Base-by-base conservation (phyloP, 2,113 vertebrate species). In the Gracilinanus agilis region DNA sequence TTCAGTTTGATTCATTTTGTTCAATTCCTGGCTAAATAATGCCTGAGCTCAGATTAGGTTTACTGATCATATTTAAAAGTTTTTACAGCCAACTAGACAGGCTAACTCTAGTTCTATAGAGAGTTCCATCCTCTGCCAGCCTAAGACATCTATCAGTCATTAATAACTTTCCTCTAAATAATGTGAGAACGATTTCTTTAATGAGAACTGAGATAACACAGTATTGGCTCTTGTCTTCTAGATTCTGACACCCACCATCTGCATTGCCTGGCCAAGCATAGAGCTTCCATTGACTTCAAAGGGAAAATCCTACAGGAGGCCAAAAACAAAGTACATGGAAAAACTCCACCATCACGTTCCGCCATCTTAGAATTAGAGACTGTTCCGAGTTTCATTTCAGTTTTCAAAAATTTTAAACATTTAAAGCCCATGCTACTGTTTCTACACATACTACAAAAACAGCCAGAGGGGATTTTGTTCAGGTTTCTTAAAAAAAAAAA, bases 241-340 rank as follows among this genome's bases (percentile, higher is more conserved):
- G 55, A 23, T 24, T 0, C 0, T 12, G 4, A 58, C 40, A 5
- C 44, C 88, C 7, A 2, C 23, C 44, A 53, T 54, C 67, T 23
- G 24, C 1, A 2, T 34, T 24, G 56, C 25, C 55, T 23, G 54
- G 58, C 53, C 44, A 2, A n/a, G 44, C 54, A 34, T 53, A 90
- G 25, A 2, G 27, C 56, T 34, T 40, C 91, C 34, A 0, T 4
- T 9, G 3, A 58, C 44, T 24, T 90, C 44, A 75, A 24, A 40
- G 49, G 29, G 24, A 44, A 2, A n/a, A 5, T 21, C 24, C 24
- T 11, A 24, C 12, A 16, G 0, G 8, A 8, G 3, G 3, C 88
- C 2, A 27, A 12, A 16, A 23, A 54, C 23, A 2, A 54, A 55
- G 19, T 25, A 54, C 29, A 2, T 2, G 1, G 54, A 24, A 2